These are phyloP conservation scores for Fundulus diaphanus DNA, from an alignment of 2,797 vertebrate genomes.

Conservation along the genomic window DNA sequence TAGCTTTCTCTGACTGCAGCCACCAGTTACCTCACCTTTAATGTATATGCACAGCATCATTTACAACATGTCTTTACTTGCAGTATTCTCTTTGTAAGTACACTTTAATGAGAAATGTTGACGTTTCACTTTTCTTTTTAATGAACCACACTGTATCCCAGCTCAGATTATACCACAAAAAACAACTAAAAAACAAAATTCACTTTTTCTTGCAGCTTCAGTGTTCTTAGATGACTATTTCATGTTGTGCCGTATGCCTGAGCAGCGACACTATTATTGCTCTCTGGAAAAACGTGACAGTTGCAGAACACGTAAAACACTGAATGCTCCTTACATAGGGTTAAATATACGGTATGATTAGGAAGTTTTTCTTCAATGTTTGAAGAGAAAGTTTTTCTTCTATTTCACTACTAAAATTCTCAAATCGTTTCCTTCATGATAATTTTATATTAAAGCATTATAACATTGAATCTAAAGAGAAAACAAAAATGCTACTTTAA, in stretches of 20 bases:
- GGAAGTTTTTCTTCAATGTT: conserved; percentile 10
- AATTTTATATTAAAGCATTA: background rate
- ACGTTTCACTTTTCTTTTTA: conserved; percentile 30
- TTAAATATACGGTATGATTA: conserved; percentile 63
- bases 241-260: conserved; percentile 36
- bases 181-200: conserved; percentile 25
- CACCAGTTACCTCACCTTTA: conserved; percentile 46
- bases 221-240: conserved; percentile 22
- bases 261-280: conserved; percentile 63
- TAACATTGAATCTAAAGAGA: background rate
- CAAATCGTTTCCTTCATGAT: conserved; percentile 1
- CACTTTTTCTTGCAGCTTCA: conserved; percentile 25
- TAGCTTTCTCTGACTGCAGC: conserved; percentile 44
- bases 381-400: conserved; percentile 15
- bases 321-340: conserved; percentile 22
- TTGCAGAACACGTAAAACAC: conserved; percentile 25
- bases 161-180: conserved; percentile 39
- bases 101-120: conserved; percentile 79
- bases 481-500: background rate
- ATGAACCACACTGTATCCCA: conserved; percentile 44
- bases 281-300: conserved; percentile 37
- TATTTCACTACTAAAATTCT: conserved; percentile 11
- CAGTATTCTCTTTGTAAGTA: conserved; percentile 76
- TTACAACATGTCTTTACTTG: conserved; percentile 59
- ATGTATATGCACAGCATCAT: conserved; percentile 66